Base-by-base conservation (phyloP, 2,113 vertebrate genomes). In the Ameiurus melas region DNA sequence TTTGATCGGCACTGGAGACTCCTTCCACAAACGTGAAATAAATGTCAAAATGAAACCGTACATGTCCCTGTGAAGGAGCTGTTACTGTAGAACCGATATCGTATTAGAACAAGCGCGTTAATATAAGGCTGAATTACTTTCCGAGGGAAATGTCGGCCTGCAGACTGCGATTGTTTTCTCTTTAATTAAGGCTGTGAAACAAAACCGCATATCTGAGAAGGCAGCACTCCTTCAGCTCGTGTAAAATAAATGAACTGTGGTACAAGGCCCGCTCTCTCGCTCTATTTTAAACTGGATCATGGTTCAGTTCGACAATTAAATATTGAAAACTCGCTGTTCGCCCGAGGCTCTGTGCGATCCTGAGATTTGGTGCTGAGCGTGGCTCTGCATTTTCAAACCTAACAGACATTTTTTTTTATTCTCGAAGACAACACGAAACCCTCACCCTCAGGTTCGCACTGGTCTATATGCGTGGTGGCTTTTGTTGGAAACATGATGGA, bases 261-360 rank as follows among this genome's bases (percentile, higher is more conserved):
- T 39, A 10, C 70, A 66, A 83, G 9, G 62, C 27, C 20, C 10
- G 13, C 36, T 22, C 43, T 64, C 60, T 19, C 33, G 4, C 27
- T 27, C 60, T 16, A 60, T 17, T 39, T 75, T 85, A 85, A 85
- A 89, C 22, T 17, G 51, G 86, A 77, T 87, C 82, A 84, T 82
- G 88, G 86, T 53, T 84, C 81, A 36, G 86, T 66, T 84, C 85
- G 57, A 75, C 53, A 60, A 88, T 92, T 30, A 90, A 92, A 90
- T 90, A 92, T 92, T 89, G 47, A 92, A 80, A 62, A 60, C 47
- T 22, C 7, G 51, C 10, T 85, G 43, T n/a, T 75, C 14, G 88
- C 90, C 90, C 7, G 14, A n/a, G 55, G 86, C 60, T 1, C 55
- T 20, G 8, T 71, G 9, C 66, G 81, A 71, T 51, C 13, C 84